Evolutionary conservation across 2,113 vertebrate genomes (phyloP).

Genomic region (Perognathus longimembris): DNA sequence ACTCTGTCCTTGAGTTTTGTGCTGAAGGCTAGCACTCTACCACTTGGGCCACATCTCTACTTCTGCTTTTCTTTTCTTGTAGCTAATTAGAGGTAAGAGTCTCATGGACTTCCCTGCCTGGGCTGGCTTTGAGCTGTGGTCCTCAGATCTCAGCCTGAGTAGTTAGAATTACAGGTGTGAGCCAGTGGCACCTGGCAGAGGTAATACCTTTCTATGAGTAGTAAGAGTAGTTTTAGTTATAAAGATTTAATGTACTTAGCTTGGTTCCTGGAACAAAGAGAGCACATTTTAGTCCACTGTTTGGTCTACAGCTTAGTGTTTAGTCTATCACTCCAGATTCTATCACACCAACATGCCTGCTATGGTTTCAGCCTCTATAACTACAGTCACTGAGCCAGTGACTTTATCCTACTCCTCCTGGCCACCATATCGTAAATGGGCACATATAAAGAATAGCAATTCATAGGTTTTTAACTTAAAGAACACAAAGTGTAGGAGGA

Average conservation of each 20-base stretch:
- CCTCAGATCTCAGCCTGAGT: too few relatives aligned
- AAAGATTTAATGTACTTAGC: background rate
- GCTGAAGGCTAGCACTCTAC: too few relatives aligned
- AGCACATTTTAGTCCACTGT: background rate
- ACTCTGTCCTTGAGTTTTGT: too few relatives aligned
- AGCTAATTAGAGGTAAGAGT: too few relatives aligned
- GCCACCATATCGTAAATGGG: background rate
- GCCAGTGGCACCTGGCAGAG: background rate
- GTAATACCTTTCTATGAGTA: background rate
- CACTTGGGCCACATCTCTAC: too few relatives aligned
- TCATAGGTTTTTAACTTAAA: background rate
- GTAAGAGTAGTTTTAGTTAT: background rate
- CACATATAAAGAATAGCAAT: background rate
- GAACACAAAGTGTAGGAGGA: background rate
- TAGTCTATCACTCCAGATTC: background rate
- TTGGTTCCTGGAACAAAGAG: background rate
- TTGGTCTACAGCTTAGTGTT: background rate
- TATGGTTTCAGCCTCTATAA: accelerated
- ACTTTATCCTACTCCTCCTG: background rate
- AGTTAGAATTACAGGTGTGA: too few relatives aligned
- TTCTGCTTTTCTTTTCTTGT: too few relatives aligned
- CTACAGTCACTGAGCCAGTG: background rate
- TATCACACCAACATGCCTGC: background rate
- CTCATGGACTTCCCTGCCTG: too few relatives aligned
- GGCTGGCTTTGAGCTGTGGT: too few relatives aligned